A percentile compares a stretch with the other conserved stretches of the same genome.
Conservation (phyloP, 2,888 invertebrate species). For the Volucella inanis region DNA sequence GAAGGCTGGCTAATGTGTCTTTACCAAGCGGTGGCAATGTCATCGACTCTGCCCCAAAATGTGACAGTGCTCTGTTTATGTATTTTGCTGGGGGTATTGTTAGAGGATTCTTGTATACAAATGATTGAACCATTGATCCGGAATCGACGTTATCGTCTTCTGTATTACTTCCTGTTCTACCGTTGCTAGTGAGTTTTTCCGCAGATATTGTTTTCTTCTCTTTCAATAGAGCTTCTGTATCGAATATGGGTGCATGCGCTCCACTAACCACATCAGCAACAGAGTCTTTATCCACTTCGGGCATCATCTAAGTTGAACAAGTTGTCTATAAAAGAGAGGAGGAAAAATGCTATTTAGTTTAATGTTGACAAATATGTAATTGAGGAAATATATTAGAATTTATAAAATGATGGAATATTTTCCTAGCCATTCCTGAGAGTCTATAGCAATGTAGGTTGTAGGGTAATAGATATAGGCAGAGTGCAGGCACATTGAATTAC, state of each 20-base stretch:
- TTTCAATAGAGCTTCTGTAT: conserved; percentile 76
- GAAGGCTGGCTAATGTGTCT: conserved; percentile 53
- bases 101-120: conserved; percentile 81
- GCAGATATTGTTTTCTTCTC: conserved; percentile 75
- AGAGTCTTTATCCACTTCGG: conserved; percentile 82
- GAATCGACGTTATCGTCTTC: conserved; percentile 71
- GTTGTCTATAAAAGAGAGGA: conserved; percentile 40
- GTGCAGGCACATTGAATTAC: no score
- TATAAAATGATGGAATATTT: no score
- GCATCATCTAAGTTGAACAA: conserved; percentile 80
- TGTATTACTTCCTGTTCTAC: conserved; percentile 49
- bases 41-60: conserved; percentile 59
- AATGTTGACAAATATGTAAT: not conserved
- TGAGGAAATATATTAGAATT: no score
- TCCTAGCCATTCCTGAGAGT: no score
- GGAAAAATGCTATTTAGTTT: not conserved
- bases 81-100: conserved; percentile 79
- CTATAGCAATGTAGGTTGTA: no score
- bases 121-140: conserved; percentile 77
- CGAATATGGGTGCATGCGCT: conserved; percentile 80
- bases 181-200: conserved; percentile 68
- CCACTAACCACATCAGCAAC: conserved; percentile 82
- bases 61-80: conserved; percentile 54
- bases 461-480: no score
- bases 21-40: conserved; percentile 47